These are phyloP conservation scores for Grus americana DNA, from an alignment of 2,113 vertebrate genomes.

Conservation along the genomic window DNA sequence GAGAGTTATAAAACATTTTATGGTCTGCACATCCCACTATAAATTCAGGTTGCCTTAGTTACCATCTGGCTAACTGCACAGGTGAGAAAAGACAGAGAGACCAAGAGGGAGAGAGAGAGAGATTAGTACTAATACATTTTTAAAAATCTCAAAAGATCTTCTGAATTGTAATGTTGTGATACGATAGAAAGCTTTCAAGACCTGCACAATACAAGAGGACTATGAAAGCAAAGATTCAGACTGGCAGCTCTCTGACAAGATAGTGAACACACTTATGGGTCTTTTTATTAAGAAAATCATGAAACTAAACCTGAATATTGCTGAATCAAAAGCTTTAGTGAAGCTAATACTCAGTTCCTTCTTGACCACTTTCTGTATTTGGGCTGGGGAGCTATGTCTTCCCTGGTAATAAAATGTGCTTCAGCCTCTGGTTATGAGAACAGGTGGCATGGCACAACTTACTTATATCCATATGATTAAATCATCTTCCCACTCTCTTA, in stretches of 20 bases:
- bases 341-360: neutral
- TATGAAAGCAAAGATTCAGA: neutral
- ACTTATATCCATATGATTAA: neutral
- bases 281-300: neutral
- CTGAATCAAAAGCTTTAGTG: neutral
- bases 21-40: neutral
- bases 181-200: neutral
- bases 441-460: neutral
- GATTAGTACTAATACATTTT: constrained; percentile 18
- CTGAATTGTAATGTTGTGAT: neutral
- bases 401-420: neutral
- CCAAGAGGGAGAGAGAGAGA: neutral
- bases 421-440: neutral
- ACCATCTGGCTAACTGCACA: constrained; percentile 39
- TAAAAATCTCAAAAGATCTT: neutral
- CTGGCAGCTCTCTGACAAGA: neutral
- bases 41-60: constrained; percentile 52
- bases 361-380: neutral
- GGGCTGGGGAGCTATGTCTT: neutral
- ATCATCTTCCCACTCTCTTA: neutral
- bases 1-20: constrained; percentile 4
- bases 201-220: neutral
- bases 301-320: neutral
- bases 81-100: neutral
- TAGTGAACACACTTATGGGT: neutral